Evolutionary conservation across 2,888 invertebrate species (phyloP).

Genomic region (Syrista parreyssii): DNA sequence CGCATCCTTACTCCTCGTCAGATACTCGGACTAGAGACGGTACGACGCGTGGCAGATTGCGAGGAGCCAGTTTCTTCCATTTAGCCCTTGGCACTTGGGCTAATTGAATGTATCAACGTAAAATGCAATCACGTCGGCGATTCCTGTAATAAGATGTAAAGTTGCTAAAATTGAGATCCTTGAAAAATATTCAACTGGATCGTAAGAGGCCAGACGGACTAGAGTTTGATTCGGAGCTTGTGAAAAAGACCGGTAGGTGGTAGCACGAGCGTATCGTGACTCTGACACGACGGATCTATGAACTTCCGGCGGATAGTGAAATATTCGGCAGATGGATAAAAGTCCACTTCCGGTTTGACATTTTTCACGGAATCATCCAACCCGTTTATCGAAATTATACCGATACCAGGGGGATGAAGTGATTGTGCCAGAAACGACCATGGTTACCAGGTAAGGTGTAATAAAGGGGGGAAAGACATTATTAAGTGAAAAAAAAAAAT

Average conservation of each 20-base stretch:
- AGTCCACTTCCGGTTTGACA: neutral
- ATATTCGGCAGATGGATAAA: too few species aligned
- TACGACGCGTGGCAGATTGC: too few species aligned
- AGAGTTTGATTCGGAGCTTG: too few species aligned
- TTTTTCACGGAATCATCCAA: too few species aligned
- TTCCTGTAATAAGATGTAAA: neutral
- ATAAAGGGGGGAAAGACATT: neutral
- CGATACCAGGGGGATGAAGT: neutral
- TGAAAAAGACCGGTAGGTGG: neutral
- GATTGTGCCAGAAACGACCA: neutral
- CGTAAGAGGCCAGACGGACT: neutral
- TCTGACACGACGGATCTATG: too few species aligned
- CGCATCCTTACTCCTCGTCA: neutral
- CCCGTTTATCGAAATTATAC: neutral
- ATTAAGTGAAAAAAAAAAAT: neutral
- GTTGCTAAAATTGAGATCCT: neutral
- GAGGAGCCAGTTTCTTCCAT: too few species aligned
- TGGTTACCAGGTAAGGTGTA: neutral
- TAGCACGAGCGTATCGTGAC: neutral
- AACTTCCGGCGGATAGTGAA: too few species aligned
- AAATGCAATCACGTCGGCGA: neutral
- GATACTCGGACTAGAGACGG: too few species aligned
- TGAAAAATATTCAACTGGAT: neutral
- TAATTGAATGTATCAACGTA: conserved; percentile 25
- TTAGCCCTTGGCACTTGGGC: conserved; percentile 27